These are phyloP conservation scores for Parascotia fuliginaria DNA, from an alignment of 2,888 invertebrate species.

Conservation along the genomic window DNA sequence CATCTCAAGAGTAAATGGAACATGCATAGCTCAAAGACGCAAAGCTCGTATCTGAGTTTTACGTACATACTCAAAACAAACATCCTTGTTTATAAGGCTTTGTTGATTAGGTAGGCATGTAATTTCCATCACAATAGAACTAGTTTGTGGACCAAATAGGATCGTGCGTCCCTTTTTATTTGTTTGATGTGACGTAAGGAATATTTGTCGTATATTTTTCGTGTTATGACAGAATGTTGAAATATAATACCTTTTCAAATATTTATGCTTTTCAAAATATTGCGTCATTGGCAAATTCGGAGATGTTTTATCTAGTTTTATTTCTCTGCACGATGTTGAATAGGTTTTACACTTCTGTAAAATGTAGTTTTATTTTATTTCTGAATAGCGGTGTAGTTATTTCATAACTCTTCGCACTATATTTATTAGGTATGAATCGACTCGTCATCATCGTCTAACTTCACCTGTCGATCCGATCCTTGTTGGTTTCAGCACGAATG, in stretches of 20 bases:
- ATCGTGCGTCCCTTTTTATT: slow-evolving; percentile 29
- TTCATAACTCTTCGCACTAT: too few species aligned
- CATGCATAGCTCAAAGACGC: slow-evolving; percentile 3
- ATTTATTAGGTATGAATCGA: too few species aligned
- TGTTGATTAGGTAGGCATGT: slow-evolving; percentile 27
- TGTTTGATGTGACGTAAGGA: slow-evolving; percentile 10
- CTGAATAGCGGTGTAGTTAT: too few species aligned
- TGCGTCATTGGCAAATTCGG: slow-evolving; percentile 17
- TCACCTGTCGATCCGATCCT: too few species aligned
- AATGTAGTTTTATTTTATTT: too few species aligned
- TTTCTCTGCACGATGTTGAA: too few species aligned
- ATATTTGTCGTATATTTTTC: slow-evolving; percentile 14
- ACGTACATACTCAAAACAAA: slow-evolving; percentile 19
- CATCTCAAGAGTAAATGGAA: background rate
- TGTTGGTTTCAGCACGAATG: too few species aligned
- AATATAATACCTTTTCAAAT: slow-evolving; percentile 15
- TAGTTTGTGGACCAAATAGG: slow-evolving; percentile 38
- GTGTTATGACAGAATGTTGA: slow-evolving; percentile 15
- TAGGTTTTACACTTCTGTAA: too few species aligned
- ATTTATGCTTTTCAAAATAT: slow-evolving; percentile 18
- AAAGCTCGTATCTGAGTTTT: slow-evolving; percentile 8
- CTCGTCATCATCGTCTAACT: too few species aligned
- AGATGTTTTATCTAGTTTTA: background rate
- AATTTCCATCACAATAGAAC: slow-evolving; percentile 49
- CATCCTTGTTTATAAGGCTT: slow-evolving; percentile 12